These are phyloP conservation scores for Exocentrus adspersus DNA, from an alignment of 2,888 invertebrate species.

Conservation along the genomic window DNA sequence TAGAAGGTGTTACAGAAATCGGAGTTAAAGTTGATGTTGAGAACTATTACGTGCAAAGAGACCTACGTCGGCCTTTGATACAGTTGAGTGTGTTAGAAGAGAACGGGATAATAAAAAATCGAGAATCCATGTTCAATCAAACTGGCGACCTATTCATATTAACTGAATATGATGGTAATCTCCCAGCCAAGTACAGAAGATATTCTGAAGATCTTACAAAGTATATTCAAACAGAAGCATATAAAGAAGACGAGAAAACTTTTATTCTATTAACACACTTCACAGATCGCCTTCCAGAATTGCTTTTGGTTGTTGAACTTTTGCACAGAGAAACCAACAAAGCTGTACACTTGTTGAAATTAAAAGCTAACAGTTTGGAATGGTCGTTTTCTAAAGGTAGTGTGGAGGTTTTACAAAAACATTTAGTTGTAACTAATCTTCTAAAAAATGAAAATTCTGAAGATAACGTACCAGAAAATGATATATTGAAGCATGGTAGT, in stretches of 20 bases:
- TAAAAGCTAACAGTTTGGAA: not conserved
- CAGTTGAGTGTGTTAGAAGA: conserved; percentile 1
- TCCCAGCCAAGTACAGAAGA: not conserved
- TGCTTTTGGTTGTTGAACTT: not conserved
- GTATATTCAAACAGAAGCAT: not conserved
- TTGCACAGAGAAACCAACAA: not conserved
- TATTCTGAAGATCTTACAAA: not conserved
- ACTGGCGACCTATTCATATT: conserved; percentile 17
- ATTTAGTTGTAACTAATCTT: not conserved
- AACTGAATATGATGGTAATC: not conserved
- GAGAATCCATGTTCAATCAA: not conserved
- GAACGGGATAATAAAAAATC: conserved; percentile 6
- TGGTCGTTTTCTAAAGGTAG: conserved; percentile 20
- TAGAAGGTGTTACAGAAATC: not conserved
- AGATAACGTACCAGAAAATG: conserved; percentile 10
- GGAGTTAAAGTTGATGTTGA: conserved; percentile 13
- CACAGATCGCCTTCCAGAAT: not conserved
- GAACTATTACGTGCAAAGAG: conserved; percentile 20
- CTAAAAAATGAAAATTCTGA: not conserved
- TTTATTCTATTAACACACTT: conserved; percentile 7
- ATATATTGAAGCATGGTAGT: not conserved
- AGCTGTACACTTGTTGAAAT: conserved; percentile 7
- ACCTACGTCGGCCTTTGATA: not conserved
- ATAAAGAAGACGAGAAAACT: not conserved
- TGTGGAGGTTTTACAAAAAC: conserved; percentile 10